Percentiles rank a stretch among this genome's conserved stretches.
Conservation (phyloP, 2,888 invertebrate genomes). For the Ormyrus rosae region DNA sequence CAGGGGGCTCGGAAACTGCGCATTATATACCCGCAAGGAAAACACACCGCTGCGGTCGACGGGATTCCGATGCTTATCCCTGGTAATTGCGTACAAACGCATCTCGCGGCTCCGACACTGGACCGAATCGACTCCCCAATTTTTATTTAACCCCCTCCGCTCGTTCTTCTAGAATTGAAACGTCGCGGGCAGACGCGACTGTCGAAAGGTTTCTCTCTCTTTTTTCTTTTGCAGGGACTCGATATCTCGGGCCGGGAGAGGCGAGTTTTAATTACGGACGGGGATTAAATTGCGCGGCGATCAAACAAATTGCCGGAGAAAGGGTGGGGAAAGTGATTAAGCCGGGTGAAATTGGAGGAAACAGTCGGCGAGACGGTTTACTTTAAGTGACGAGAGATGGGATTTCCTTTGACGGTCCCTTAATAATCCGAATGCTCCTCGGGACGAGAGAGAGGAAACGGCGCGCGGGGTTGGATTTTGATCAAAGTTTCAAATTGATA, state of each 20-base stretch:
- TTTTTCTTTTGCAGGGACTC: neutral
- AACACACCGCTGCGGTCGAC: no score
- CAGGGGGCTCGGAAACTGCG: no score
- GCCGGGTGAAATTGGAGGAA: slow-evolving; percentile 12
- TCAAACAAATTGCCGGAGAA: slow-evolving; percentile 19
- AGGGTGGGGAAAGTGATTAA: slow-evolving; percentile 26
- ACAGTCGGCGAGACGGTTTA: neutral
- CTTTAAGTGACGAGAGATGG: neutral
- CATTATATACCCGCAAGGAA: no score
- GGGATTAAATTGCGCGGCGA: slow-evolving; percentile 39
- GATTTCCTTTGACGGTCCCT: neutral
- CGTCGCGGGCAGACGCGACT: slow-evolving; percentile 61
- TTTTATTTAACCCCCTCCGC: neutral
- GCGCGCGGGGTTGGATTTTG: no score
- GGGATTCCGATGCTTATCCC: slow-evolving; percentile 38
- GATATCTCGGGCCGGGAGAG: slow-evolving; percentile 24
- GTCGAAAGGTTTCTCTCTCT: slow-evolving; percentile 26
- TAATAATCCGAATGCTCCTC: neutral
- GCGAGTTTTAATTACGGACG: slow-evolving; percentile 40
- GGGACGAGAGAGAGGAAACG: no score
- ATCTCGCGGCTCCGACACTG: neutral
- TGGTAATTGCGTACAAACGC: slow-evolving; percentile 25
- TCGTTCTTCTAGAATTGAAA: slow-evolving; percentile 59
- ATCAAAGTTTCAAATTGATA: neutral
- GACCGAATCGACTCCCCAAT: neutral